Evolutionary conservation across 23 tunicate genomes (phyloP).

Genomic region (Aplidium turbinatum): DNA sequence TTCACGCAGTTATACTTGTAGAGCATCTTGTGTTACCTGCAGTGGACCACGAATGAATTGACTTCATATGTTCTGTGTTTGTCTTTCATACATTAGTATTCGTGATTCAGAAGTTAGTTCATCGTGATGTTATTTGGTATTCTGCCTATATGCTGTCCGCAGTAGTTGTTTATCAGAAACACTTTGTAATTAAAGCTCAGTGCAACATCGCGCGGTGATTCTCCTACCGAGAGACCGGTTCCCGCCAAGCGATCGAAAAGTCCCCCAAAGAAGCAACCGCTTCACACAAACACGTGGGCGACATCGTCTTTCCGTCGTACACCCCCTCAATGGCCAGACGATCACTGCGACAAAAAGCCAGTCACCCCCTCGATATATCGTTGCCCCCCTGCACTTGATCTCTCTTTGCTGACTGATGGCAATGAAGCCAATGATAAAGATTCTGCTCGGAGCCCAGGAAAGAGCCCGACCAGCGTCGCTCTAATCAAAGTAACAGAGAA

Average conservation of each 20-base stretch:
- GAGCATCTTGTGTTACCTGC: no score
- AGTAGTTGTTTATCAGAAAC: background rate
- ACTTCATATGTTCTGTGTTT: no score
- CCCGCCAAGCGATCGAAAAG: constrained; percentile 38
- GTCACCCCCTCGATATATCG: constrained; percentile 13
- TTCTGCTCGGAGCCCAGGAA: constrained; percentile 10
- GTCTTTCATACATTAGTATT: no score
- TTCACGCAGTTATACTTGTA: no score
- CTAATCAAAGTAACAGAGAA: constrained; percentile 25
- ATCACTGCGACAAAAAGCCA: constrained; percentile 5
- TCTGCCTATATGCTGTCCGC: no score
- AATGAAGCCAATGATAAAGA: background rate
- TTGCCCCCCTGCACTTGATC: constrained; percentile 37
- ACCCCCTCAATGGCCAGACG: constrained; percentile 43
- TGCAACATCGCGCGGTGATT: background rate
- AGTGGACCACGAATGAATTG: no score
- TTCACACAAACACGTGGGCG: constrained; percentile 32
- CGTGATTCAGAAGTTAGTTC: no score
- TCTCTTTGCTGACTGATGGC: constrained; percentile 36
- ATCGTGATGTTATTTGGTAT: no score
- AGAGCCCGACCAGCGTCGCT: constrained; percentile 29
- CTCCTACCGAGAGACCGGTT: constrained; percentile 17
- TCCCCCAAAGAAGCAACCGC: constrained; percentile 30
- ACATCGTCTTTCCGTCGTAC: constrained; percentile 20
- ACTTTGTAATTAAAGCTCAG: background rate